Evolutionary conservation across 2,888 invertebrate genomes (phyloP).

Genomic region (Hydrotaea diabolus): DNA sequence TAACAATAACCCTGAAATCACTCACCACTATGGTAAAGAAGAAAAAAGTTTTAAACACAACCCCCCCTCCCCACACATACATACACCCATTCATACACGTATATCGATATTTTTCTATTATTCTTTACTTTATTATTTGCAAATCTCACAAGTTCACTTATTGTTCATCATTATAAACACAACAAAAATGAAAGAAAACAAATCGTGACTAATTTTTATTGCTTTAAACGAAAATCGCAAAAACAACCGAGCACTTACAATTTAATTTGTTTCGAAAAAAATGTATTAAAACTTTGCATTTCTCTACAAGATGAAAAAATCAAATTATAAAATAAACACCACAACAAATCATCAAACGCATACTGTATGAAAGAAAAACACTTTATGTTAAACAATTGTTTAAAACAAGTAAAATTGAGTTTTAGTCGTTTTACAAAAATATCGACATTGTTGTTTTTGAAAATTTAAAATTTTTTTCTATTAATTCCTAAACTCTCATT

Average conservation of each 20-base stretch:
- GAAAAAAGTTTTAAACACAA: neutral
- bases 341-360: neutral
- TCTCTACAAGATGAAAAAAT: slow-evolving; percentile 27
- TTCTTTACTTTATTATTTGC: slow-evolving; percentile 20
- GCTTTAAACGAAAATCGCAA: slow-evolving; percentile 43
- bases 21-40: neutral
- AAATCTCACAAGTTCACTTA: slow-evolving; percentile 55
- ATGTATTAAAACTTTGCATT: slow-evolving; percentile 53
- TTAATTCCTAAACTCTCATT: slow-evolving; percentile 13
- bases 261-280: slow-evolving; percentile 12
- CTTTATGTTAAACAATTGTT: slow-evolving; percentile 21
- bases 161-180: slow-evolving; percentile 24
- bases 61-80: neutral
- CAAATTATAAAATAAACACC: slow-evolving; percentile 22
- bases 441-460: slow-evolving; percentile 20
- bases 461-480: slow-evolving; percentile 11
- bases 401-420: slow-evolving; percentile 5
- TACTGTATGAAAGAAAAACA: neutral
- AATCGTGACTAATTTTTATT: slow-evolving; percentile 48
- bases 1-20: slow-evolving; percentile 34
- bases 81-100: neutral
- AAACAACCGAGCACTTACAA: slow-evolving; percentile 35
- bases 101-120: slow-evolving; percentile 18
- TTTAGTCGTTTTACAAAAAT: slow-evolving; percentile 31
- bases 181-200: slow-evolving; percentile 20